phyloP scores from a whole-genome alignment of 2,113 vertebrate species.

The Ovis canadensis region DNA sequence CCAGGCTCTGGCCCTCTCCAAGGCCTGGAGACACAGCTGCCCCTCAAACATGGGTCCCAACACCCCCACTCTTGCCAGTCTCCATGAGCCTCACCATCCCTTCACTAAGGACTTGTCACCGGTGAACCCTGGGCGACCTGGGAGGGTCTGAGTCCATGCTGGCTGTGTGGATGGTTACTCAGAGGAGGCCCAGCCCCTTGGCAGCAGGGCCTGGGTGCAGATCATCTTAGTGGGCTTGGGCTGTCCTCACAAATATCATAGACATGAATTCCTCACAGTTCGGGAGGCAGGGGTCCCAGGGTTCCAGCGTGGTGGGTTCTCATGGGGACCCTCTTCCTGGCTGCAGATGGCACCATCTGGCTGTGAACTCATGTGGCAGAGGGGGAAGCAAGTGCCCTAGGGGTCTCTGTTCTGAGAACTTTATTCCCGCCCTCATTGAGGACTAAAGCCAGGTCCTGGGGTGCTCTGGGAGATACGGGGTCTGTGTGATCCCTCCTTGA shows the following conservation, averaged over 20 bases:
- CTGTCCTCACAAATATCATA: not conserved
- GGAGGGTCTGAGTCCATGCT: not conserved
- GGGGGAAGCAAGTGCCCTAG: not conserved
- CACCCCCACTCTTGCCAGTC: not conserved
- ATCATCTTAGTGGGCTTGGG: not conserved
- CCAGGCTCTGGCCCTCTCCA: not conserved
- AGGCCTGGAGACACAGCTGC: not conserved
- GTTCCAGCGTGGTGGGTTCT: not conserved
- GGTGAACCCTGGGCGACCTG: not conserved
- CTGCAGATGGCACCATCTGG: not conserved
- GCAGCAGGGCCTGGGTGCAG: not conserved
- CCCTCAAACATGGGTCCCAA: not conserved
- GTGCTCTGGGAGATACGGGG: not conserved
- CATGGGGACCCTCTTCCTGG: not conserved
- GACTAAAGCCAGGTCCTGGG: not conserved
- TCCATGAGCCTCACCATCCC: not conserved
- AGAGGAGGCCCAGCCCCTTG: accelerated
- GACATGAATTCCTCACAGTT: not conserved
- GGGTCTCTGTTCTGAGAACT: not conserved
- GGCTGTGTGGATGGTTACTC: not conserved
- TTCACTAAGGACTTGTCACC: not conserved
- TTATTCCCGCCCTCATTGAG: not conserved
- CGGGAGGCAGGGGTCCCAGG: not conserved
- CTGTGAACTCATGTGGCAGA: not conserved
- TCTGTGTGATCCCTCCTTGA: too few relatives aligned